phyloP scores from a whole-genome alignment of 2,797 vertebrate genomes.

The Sebastes elongatus region DNA sequence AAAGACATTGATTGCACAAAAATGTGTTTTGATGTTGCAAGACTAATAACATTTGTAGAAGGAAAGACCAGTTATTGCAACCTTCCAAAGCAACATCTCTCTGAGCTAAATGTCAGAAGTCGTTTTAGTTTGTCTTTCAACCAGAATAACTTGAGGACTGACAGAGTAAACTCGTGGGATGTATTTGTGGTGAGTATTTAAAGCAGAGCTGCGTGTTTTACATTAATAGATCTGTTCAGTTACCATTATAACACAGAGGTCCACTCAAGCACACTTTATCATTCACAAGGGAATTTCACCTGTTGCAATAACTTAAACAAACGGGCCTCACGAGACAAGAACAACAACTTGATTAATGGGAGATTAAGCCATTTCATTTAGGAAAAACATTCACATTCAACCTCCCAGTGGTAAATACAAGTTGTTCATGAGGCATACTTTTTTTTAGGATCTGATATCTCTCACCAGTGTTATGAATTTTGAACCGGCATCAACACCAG shows the following conservation, averaged over 20 bases:
- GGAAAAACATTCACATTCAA: background rate
- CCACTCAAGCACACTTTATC: background rate
- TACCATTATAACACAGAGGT: conserved; percentile 19
- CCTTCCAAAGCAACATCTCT: background rate
- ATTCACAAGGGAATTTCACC: conserved; percentile 21
- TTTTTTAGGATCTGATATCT: background rate
- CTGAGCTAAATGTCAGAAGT: conserved; percentile 39
- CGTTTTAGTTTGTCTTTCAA: conserved; percentile 23
- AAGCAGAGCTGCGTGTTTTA: conserved; percentile 56
- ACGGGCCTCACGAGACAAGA: background rate
- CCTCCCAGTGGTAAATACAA: background rate
- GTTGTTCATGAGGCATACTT: background rate
- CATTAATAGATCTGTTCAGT: conserved; percentile 34
- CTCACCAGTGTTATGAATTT: background rate
- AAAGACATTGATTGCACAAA: background rate
- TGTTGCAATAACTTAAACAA: conserved; percentile 28
- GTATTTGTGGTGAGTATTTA: conserved; percentile 58
- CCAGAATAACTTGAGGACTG: conserved; percentile 43
- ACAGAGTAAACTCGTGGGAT: conserved; percentile 35
- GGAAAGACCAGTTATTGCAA: background rate
- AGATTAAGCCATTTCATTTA: background rate
- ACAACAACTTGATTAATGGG: conserved; percentile 9
- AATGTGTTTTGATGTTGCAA: background rate
- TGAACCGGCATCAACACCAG: background rate
- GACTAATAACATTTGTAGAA: background rate